Evolutionary conservation across 2,888 invertebrate species (phyloP).

Genomic region (Oxycera nigricornis): DNA sequence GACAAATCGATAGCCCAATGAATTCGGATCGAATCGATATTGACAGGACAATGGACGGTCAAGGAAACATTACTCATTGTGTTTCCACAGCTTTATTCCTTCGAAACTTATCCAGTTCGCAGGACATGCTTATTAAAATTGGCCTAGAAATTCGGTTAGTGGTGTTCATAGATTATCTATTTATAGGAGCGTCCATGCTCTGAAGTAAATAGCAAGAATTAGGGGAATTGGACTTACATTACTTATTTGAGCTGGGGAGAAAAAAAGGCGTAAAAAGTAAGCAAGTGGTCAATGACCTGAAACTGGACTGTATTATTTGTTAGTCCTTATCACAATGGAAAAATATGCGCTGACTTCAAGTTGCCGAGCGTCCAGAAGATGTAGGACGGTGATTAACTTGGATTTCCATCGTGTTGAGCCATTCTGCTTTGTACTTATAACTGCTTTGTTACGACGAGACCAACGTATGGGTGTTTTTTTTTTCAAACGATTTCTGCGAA

Average conservation of each 20-base stretch:
- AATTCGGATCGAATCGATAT: not conserved
- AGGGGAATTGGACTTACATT: not conserved
- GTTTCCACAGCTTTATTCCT: not conserved
- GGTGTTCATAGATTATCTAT: not conserved
- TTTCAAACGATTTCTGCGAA: too few relatives aligned
- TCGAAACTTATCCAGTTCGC: not conserved
- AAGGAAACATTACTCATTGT: constrained; percentile 21
- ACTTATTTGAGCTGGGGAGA: not conserved
- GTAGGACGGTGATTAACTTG: constrained; percentile 28
- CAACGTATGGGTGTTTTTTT: too few relatives aligned
- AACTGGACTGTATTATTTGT: not conserved
- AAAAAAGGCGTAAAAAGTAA: not conserved
- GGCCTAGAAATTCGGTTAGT: not conserved
- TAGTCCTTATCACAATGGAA: not conserved
- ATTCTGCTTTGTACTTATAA: too few relatives aligned
- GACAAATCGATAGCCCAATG: constrained; percentile 41
- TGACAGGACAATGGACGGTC: constrained; percentile 6
- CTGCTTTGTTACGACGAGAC: not conserved
- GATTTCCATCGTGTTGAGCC: too few relatives aligned
- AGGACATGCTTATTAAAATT: constrained; percentile 14
- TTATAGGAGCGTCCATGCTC: not conserved
- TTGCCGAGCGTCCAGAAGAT: constrained; percentile 6
- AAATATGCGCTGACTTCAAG: constrained; percentile 11
- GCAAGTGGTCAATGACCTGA: constrained; percentile 19
- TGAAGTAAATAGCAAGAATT: not conserved